phyloP scores from a whole-genome alignment of 2,888 invertebrate genomes.

The Platerodrilus igneus region DNA sequence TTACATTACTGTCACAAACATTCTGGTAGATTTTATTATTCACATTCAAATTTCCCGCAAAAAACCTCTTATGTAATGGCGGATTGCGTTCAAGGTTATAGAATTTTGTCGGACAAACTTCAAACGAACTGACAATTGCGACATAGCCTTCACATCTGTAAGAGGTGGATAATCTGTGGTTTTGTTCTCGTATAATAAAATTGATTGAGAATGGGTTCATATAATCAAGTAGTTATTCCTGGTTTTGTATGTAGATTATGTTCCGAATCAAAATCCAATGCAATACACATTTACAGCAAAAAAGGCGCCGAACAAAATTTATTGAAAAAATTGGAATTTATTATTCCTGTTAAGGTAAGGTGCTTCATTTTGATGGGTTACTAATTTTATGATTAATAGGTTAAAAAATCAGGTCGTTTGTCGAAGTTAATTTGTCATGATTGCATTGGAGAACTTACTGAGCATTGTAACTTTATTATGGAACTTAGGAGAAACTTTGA shows the following conservation, averaged over 20 bases:
- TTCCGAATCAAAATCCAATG: conserved; percentile 79
- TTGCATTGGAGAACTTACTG: conserved; percentile 53
- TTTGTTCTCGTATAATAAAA: not conserved
- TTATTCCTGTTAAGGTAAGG: conserved; percentile 75
- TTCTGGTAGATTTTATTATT: too few species aligned
- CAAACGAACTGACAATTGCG: too few species aligned
- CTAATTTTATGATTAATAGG: conserved; percentile 38
- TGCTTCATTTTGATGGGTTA: conserved; percentile 5
- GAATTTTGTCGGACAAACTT: too few species aligned
- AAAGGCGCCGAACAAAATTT: conserved; percentile 71
- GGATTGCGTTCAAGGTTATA: too few species aligned
- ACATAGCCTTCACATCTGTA: too few species aligned
- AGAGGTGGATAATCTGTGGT: too few species aligned
- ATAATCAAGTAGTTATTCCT: conserved; percentile 73
- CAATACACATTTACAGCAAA: conserved; percentile 78
- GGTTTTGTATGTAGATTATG: conserved; percentile 83
- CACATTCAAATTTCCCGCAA: too few species aligned
- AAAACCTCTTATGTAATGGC: too few species aligned
- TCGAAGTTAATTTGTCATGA: conserved; percentile 64
- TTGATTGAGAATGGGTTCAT: conserved; percentile 67
- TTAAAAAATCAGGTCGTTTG: conserved; percentile 50
- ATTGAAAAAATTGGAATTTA: conserved; percentile 74
- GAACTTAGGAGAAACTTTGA: conserved; percentile 47
- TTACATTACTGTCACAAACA: too few species aligned
- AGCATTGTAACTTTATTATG: conserved; percentile 51